phyloP scores from a whole-genome alignment of 1,140 invertebrate genomes.

The Trachelipus rathkii region DNA sequence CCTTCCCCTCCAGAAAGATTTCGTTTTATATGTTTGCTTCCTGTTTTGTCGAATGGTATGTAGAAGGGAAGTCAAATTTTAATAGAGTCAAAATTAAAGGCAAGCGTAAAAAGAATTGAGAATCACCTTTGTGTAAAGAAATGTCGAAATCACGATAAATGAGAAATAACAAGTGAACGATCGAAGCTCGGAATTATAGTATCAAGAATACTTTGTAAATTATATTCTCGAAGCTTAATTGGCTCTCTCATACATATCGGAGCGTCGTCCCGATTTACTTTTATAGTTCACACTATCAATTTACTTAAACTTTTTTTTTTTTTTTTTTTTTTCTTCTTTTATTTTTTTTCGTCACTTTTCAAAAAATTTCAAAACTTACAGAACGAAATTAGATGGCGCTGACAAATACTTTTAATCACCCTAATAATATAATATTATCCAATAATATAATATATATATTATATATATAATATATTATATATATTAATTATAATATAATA shows the following conservation, averaged over 20 bases:
- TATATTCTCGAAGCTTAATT: constrained; percentile 43
- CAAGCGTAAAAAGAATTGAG: constrained; percentile 42
- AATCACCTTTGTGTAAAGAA: constrained; percentile 41
- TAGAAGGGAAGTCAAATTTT: constrained; percentile 28
- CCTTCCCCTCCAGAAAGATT: neutral
- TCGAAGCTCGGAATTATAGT: constrained; percentile 44
- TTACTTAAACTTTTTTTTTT: too few relatives aligned
- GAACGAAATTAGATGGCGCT: neutral
- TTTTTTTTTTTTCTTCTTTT: neutral
- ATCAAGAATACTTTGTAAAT: constrained; percentile 42
- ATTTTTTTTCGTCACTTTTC: neutral
- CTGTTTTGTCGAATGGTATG: constrained; percentile 17
- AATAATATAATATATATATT: constrained; percentile 10
- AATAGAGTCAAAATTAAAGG: constrained; percentile 38
- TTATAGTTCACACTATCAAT: too few relatives aligned
- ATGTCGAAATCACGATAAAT: constrained; percentile 43
- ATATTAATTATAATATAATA: neutral
- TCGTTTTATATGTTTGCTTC: neutral
- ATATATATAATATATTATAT: constrained; percentile 20
- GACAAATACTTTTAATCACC: neutral
- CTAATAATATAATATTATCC: neutral
- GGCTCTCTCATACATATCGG: constrained; percentile 37
- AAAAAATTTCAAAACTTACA: neutral
- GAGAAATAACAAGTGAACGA: constrained; percentile 41
- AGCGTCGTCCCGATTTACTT: constrained; percentile 22